A percentile compares a stretch with the other conserved stretches of the same genome.
Evolutionary conservation across 2,888 invertebrate genomes (phyloP).

Genomic region (Caradrina clavipalpis): DNA sequence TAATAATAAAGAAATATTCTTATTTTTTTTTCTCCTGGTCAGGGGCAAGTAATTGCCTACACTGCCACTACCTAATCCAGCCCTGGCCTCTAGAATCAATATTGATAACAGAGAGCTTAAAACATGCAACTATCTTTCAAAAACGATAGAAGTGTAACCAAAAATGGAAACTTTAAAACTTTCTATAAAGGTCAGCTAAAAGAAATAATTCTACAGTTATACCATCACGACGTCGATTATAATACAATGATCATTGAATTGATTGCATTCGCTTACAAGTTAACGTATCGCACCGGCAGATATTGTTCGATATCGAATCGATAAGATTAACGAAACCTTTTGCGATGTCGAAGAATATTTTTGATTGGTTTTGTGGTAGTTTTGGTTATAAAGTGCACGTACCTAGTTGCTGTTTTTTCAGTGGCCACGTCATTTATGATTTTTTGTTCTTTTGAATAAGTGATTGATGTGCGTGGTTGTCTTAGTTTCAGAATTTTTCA

Average conservation of each 20-base stretch:
- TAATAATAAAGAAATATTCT: too few relatives aligned
- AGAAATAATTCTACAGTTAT: conserved; percentile 26
- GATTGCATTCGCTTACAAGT: conserved; percentile 46
- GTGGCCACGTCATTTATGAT: conserved; percentile 3
- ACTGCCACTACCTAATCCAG: too few relatives aligned
- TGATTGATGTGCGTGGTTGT: conserved; percentile 3
- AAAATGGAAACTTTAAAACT: conserved; percentile 33
- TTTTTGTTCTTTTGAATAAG: conserved; percentile 3
- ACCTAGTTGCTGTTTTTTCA: conserved; percentile 10
- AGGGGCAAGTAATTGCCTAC: too few relatives aligned
- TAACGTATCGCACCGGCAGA: conserved; percentile 46
- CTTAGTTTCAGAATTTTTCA: conserved; percentile 7
- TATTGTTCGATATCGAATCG: conserved; percentile 63
- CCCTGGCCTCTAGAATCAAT: conserved; percentile 1
- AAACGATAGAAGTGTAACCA: conserved; percentile 26
- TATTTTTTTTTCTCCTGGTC: too few relatives aligned
- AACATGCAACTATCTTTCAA: conserved; percentile 23
- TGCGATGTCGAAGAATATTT: conserved; percentile 39
- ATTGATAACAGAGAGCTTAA: conserved; percentile 37
- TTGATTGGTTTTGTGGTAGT: conserved; percentile 37
- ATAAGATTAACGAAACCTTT: conserved; percentile 67
- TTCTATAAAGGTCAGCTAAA: conserved; percentile 45
- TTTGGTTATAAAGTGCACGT: conserved; percentile 23
- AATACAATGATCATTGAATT: conserved; percentile 62
- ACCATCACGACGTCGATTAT: conserved; percentile 51